A percentile compares a stretch with the other conserved stretches of the same genome.
Evolutionary conservation across 2,797 vertebrate species (phyloP).

Genomic region (Sebastes dallii): DNA sequence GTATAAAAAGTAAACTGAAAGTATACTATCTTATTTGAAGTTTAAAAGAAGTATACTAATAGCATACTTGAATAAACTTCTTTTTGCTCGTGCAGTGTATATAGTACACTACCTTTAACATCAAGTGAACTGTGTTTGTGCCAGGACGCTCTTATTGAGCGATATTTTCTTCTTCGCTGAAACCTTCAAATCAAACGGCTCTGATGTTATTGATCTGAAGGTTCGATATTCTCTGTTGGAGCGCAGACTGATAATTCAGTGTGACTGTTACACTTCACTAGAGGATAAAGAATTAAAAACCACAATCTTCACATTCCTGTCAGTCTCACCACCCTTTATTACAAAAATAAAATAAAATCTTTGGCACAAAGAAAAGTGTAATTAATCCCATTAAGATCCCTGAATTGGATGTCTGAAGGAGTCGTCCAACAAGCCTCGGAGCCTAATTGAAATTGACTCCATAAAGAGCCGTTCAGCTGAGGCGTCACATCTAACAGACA

Average conservation of each 20-base stretch:
- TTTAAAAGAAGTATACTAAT: no score
- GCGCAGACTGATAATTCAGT: not conserved
- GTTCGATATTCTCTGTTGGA: not conserved
- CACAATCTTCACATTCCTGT: not conserved
- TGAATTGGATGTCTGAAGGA: constrained; percentile 3
- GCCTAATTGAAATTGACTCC: constrained; percentile 42
- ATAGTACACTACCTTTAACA: not conserved
- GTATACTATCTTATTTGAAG: no score
- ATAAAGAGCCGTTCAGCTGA: constrained; percentile 30
- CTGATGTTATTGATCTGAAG: not conserved
- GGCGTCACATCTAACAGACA: constrained; percentile 20
- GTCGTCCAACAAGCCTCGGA: not conserved
- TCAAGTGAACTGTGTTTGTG: not conserved
- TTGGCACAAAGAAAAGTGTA: constrained; percentile 2
- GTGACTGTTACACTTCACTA: not conserved
- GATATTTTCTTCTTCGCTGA: no score
- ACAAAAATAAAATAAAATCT: not conserved
- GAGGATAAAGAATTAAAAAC: not conserved
- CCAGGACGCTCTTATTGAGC: not conserved
- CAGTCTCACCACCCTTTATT: not conserved
- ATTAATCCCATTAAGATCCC: constrained; percentile 35
- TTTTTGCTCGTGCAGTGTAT: not conserved
- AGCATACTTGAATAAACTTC: no score
- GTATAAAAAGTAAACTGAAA: no score
- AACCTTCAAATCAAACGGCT: not conserved